Evolutionary conservation across 2,888 invertebrate species (phyloP).

Genomic region (Conus canariensis): DNA sequence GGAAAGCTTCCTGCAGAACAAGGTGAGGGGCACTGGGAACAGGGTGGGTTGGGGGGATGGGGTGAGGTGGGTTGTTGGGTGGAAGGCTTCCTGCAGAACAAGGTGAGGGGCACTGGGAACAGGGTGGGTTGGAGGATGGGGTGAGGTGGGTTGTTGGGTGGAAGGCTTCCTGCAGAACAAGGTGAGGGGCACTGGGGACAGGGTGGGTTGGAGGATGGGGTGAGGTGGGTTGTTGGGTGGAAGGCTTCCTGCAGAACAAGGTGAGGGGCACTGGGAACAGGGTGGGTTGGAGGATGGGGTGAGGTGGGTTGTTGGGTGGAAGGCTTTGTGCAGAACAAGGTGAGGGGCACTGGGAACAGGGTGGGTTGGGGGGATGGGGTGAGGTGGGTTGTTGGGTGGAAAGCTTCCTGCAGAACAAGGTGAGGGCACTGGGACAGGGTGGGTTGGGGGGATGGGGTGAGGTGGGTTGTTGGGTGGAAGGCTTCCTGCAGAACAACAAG

Average conservation of each 20-base stretch:
- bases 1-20: too few species aligned
- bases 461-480: background rate
- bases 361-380: background rate
- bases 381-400: too few species aligned
- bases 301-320: background rate
- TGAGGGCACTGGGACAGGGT: too few species aligned
- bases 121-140: background rate
- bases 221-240: background rate
- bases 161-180: too few species aligned
- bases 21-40: too few species aligned
- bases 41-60: background rate
- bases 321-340: background rate
- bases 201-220: background rate
- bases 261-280: background rate
- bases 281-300: background rate
- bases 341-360: background rate
- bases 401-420: too few species aligned
- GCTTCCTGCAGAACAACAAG: background rate
- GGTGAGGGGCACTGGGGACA: background rate
- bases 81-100: background rate
- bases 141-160: background rate
- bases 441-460: background rate
- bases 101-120: too few species aligned
- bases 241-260: constrained; percentile 73
- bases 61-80: background rate